Evolutionary conservation across 2,113 vertebrate genomes (phyloP), one percentile per base, ranked within the genome.

Genomic region (Shinisaurus crocodilurus): DNA sequence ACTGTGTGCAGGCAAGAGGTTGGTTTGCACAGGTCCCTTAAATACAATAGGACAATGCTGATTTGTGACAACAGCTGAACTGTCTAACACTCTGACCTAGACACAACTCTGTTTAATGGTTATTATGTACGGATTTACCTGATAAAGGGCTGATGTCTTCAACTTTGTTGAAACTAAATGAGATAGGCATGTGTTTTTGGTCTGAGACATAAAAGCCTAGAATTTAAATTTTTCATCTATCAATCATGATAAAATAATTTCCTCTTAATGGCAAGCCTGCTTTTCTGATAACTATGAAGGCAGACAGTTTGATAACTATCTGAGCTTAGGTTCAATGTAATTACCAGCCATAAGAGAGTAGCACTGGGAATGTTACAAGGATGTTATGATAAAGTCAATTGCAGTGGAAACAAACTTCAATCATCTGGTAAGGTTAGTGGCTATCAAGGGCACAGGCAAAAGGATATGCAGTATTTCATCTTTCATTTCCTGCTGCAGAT

Each of bases 261-360:
- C 89, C 1, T 37, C 89, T 82, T 90, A 86, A 65, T 90, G 8
- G 87, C 82, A 92, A 77, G 89, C 40, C 67, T 90, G 27, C 54
- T 92, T 95, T 79, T 91, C 34, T 79, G 81, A 90, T 76, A 86
- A 77, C 20, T 79, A 12, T 10, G 87, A 88, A 91, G 83, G 20
- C 25, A 90, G 34, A 93, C 75, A 8, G 81, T 89, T 15, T 72
- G 15, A 70, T 88, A 90, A 60, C 65, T 70, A 57, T 37, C 54
- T 82, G 32, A 85, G 86, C 87, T 75, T 88, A 92, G 88, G n/a
- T 85, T 89, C 37, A 2, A 3, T 85, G 16, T 63, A 93, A 82
- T 92, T 91, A 85, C 70, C n/a, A n/a, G 1, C 3, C 86, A 90
- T 54, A 50, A 69, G 32, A 91, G 6, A 88, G 0, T 2, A 87